Conservation (phyloP, 2,113 vertebrate species). For the Clupea harengus region DNA sequence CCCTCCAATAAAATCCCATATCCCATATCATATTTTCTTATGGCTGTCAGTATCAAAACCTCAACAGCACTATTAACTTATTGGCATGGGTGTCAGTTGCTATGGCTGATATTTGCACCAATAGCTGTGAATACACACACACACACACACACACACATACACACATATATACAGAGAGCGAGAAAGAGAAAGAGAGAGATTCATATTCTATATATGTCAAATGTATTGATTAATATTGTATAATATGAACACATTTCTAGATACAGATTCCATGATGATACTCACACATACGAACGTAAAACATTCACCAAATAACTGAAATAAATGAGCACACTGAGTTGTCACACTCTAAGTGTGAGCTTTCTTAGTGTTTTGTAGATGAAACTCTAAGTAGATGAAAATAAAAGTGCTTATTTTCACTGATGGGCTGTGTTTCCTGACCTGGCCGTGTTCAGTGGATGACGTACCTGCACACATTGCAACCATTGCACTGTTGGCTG, state of each 20-base stretch:
- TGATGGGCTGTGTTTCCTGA: background rate
- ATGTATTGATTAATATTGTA: too few relatives aligned
- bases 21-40: background rate
- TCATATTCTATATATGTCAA: too few relatives aligned
- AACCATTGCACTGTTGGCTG: conserved; percentile 21
- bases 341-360: background rate
- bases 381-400: too few relatives aligned
- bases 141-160: background rate
- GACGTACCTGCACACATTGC: conserved; percentile 17
- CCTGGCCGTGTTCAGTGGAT: background rate
- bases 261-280: background rate
- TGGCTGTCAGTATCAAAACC: background rate
- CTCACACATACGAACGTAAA: background rate
- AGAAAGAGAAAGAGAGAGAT: too few relatives aligned
- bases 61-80: background rate
- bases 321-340: background rate
- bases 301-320: background rate
- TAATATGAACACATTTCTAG: too few relatives aligned
- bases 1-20: background rate
- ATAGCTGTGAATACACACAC: background rate
- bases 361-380: background rate
- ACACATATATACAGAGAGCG: background rate
- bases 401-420: background rate
- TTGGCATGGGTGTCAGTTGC: background rate
- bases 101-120: background rate